These are phyloP conservation scores for Taenioides sp. DNA, from an alignment of 2,797 vertebrate species.

Conservation along the genomic window DNA sequence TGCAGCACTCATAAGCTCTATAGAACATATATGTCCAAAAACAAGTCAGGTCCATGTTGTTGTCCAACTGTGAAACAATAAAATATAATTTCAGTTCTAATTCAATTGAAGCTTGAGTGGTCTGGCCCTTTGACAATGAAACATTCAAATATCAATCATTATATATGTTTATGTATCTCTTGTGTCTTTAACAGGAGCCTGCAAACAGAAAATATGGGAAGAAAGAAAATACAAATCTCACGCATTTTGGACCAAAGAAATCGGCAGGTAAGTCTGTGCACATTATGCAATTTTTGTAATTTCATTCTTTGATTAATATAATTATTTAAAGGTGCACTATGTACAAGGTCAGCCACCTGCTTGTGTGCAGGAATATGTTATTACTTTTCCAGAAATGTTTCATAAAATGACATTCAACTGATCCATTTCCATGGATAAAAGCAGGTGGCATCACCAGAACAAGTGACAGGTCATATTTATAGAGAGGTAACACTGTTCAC, in stretches of 20 bases:
- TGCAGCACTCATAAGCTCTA: background rate
- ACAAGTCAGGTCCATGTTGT: background rate
- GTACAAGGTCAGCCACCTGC: too few species aligned
- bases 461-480: too few species aligned
- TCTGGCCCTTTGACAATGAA: too few species aligned
- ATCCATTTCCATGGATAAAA: too few species aligned
- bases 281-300: background rate
- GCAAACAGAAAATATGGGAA: slow-evolving; percentile 80
- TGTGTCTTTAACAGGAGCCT: slow-evolving; percentile 35
- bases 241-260: slow-evolving; percentile 93
- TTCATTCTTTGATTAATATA: background rate
- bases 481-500: too few species aligned
- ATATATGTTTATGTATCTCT: background rate
- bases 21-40: background rate
- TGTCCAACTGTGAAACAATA: background rate
- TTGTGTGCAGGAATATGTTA: too few species aligned
- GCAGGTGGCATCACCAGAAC: too few species aligned
- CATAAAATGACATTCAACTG: too few species aligned
- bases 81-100: background rate
- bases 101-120: background rate
- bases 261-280: slow-evolving; percentile 81
- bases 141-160: background rate
- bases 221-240: slow-evolving; percentile 97
- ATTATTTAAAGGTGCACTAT: background rate
- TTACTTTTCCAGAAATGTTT: too few species aligned